Evolutionary conservation across 2,113 vertebrate species (phyloP).

Genomic region (Opisthocomus hoazin): DNA sequence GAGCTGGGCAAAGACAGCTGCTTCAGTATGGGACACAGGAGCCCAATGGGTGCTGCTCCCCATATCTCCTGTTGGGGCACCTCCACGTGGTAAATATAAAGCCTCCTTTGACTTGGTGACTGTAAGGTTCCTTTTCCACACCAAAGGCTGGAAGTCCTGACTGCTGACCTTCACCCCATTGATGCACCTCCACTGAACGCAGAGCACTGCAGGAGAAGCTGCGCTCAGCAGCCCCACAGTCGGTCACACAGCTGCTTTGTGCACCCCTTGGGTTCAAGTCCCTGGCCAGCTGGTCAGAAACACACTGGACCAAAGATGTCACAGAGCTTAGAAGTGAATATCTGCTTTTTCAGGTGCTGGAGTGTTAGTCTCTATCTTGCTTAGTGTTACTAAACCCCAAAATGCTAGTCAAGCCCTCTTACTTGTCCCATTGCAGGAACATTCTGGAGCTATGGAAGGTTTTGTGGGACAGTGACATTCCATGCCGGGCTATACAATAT

Average conservation of each 20-base stretch:
- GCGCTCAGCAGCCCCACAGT: neutral
- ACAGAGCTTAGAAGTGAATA: rapidly evolving
- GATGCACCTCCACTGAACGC: neutral
- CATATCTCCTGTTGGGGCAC: neutral
- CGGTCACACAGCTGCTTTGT: neutral
- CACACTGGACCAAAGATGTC: neutral
- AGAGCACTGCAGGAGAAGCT: neutral
- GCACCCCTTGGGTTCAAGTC: neutral
- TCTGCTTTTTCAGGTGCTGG: neutral
- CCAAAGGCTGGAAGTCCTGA: neutral
- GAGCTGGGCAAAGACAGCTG: neutral
- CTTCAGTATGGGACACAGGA: neutral
- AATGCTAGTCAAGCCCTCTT: neutral
- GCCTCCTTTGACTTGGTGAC: neutral
- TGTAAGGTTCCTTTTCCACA: neutral
- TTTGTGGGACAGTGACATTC: neutral
- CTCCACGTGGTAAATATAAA: neutral
- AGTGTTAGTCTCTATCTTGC: neutral
- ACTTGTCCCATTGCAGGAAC: neutral
- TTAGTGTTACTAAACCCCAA: neutral
- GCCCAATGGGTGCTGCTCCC: neutral
- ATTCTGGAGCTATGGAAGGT: neutral
- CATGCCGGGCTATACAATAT: neutral
- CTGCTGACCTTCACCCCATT: neutral
- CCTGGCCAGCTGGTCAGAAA: neutral